Conservation (phyloP, 2,888 invertebrate genomes). For the Meiosimyza decipiens region DNA sequence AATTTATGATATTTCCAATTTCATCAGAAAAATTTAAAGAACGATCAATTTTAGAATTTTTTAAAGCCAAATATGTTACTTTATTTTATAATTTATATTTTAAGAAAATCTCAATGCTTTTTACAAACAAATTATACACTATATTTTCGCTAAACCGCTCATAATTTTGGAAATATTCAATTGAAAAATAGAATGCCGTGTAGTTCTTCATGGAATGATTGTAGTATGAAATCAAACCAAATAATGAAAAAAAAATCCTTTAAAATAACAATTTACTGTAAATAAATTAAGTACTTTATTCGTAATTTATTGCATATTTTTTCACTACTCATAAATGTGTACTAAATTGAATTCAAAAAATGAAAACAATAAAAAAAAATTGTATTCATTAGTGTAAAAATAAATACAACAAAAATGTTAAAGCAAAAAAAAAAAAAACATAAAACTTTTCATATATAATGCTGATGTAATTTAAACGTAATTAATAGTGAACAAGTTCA, state of each 20-base stretch:
- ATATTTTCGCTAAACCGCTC: no score
- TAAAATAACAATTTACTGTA: constrained; percentile 7
- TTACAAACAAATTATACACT: no score
- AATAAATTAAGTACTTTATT: background rate
- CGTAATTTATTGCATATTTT: constrained; percentile 16
- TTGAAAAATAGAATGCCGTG: no score
- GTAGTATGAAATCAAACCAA: background rate
- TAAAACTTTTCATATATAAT: constrained; percentile 7
- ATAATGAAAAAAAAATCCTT: constrained; percentile 7
- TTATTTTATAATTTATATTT: no score
- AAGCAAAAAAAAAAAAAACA: background rate
- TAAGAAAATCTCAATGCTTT: no score
- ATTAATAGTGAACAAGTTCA: constrained; percentile 10
- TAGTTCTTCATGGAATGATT: no score
- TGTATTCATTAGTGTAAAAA: background rate
- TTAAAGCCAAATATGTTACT: no score
- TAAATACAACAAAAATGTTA: background rate
- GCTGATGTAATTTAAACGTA: constrained; percentile 33
- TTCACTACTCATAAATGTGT: constrained; percentile 14
- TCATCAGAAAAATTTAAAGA: no score
- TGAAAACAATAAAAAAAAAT: constrained; percentile 13
- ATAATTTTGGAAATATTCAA: no score
- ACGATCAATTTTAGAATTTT: no score
- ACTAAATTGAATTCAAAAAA: constrained; percentile 21
- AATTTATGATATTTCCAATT: no score